A percentile compares a stretch with the other conserved stretches of the same genome.
Evolutionary conservation across 2,888 invertebrate genomes (phyloP).

Genomic region (Eulithis prunata): DNA sequence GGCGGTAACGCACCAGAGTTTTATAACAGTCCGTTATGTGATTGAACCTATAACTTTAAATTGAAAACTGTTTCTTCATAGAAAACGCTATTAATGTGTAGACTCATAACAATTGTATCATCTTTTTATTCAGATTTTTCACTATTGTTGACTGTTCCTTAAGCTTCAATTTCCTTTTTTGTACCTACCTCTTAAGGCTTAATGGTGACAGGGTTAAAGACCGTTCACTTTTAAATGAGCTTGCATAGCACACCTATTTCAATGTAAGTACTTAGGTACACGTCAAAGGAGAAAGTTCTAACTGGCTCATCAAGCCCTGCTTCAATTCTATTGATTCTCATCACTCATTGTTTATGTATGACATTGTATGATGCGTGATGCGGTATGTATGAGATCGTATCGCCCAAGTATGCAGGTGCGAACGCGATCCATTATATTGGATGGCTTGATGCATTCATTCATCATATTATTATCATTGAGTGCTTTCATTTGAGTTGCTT

Average conservation of each 20-base stretch:
- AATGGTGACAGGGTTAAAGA: too few species aligned
- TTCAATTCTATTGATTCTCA: constrained; percentile 29
- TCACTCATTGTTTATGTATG: constrained; percentile 52
- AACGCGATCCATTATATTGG: constrained; percentile 45
- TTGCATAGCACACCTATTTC: too few species aligned
- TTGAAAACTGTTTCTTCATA: constrained; percentile 7
- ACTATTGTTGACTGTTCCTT: too few species aligned
- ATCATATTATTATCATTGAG: constrained; percentile 8
- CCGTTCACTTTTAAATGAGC: too few species aligned
- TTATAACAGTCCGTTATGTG: constrained; percentile 27
- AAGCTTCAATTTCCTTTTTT: too few species aligned
- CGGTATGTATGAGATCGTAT: constrained; percentile 45
- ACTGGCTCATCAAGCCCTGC: constrained; percentile 11
- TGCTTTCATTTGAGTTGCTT: constrained; percentile 18
- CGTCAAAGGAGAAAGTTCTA: constrained; percentile 17
- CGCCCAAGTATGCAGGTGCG: constrained; percentile 52
- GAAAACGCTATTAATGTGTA: background rate
- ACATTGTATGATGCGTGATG: constrained; percentile 29
- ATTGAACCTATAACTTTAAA: constrained; percentile 30
- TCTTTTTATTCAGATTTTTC: background rate
- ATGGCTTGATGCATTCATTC: constrained; percentile 17
- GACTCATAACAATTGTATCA: background rate
- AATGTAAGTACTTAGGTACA: too few species aligned
- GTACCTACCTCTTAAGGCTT: too few species aligned
- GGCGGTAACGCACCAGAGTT: constrained; percentile 28